These are phyloP conservation scores for Drosophila gaucha DNA, from an alignment of 2,888 invertebrate species.

Conservation along the genomic window DNA sequence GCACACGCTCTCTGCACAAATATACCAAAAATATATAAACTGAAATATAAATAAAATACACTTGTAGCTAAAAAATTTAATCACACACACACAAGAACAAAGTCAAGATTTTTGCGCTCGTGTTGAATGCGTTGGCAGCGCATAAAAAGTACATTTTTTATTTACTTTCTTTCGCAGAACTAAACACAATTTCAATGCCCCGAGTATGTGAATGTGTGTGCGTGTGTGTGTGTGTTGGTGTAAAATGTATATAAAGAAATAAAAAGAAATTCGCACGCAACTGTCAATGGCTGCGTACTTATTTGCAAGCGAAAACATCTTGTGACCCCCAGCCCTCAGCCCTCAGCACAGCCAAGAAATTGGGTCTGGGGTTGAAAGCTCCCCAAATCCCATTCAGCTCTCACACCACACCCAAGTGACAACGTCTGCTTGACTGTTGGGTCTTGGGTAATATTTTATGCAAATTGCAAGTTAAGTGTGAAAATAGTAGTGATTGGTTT, in stretches of 20 bases:
- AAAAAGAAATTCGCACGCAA: conserved; percentile 77
- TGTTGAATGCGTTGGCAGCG: conserved; percentile 14
- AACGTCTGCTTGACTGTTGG: conserved; percentile 71
- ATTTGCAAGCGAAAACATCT: conserved; percentile 60
- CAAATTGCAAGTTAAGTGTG: conserved; percentile 84
- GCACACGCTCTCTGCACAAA: conserved; percentile 51
- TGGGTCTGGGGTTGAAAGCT: background rate
- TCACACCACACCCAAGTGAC: conserved; percentile 30
- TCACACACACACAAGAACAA: conserved; percentile 22
- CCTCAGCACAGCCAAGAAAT: background rate
- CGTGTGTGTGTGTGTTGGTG: conserved; percentile 28
- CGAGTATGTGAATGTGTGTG: conserved; percentile 24
- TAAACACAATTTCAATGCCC: conserved; percentile 62
- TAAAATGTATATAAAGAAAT: conserved; percentile 58
- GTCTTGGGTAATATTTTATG: conserved; percentile 83
- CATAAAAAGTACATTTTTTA: conserved; percentile 11
- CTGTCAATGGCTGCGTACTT: conserved; percentile 72
- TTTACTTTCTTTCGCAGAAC: conserved; percentile 29
- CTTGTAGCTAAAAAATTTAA: conserved; percentile 36
- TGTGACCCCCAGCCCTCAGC: conserved; percentile 11
- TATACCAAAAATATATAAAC: conserved; percentile 1
- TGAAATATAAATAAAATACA: conserved; percentile 5
- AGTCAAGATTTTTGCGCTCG: conserved; percentile 4
- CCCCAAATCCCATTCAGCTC: conserved; percentile 15
- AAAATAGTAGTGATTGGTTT: conserved; percentile 84